Percentiles rank a stretch among this genome's conserved stretches.
phyloP scores from a whole-genome alignment of 2,888 invertebrate species.

The Stomorhina lunata region DNA sequence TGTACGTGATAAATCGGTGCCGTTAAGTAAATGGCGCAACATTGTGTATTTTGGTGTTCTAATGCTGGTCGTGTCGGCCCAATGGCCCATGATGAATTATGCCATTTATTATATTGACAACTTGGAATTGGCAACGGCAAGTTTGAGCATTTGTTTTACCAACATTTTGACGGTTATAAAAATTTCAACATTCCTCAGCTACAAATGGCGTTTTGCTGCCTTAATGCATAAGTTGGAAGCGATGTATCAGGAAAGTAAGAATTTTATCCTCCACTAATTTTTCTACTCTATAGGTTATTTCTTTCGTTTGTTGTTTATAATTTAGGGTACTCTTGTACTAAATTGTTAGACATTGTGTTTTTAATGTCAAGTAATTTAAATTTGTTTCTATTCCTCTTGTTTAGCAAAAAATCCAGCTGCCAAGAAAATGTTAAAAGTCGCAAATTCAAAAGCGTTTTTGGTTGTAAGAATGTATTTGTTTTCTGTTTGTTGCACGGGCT shows the following conservation, averaged over 20 bases:
- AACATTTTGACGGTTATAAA: conserved; percentile 75
- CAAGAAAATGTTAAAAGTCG: conserved; percentile 65
- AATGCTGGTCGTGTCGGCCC: conserved; percentile 73
- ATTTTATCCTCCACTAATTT: no score
- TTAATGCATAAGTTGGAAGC: conserved; percentile 72
- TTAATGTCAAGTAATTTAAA: conserved; percentile 7
- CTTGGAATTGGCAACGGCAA: conserved; percentile 74
- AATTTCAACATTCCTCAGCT: conserved; percentile 73
- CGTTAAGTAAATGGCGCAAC: conserved; percentile 51
- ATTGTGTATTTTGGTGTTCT: conserved; percentile 62
- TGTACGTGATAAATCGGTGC: conserved; percentile 62
- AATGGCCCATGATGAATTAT: conserved; percentile 75
- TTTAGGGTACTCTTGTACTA: not conserved
- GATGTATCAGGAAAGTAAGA: conserved; percentile 73
- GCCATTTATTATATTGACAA: conserved; percentile 72
- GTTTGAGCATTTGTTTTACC: conserved; percentile 74
- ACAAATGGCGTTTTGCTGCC: conserved; percentile 71
- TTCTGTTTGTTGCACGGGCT: conserved; percentile 72
- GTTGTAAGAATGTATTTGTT: conserved; percentile 71
- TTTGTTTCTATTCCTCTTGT: conserved; percentile 16
- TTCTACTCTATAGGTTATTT: no score
- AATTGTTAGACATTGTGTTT: not conserved
- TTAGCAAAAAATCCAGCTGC: conserved; percentile 62
- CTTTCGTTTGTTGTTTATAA: no score
- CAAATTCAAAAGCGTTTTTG: conserved; percentile 69